Base-by-base conservation (phyloP, 2,797 vertebrate species). In the Pseudotriccus pelzelni region DNA sequence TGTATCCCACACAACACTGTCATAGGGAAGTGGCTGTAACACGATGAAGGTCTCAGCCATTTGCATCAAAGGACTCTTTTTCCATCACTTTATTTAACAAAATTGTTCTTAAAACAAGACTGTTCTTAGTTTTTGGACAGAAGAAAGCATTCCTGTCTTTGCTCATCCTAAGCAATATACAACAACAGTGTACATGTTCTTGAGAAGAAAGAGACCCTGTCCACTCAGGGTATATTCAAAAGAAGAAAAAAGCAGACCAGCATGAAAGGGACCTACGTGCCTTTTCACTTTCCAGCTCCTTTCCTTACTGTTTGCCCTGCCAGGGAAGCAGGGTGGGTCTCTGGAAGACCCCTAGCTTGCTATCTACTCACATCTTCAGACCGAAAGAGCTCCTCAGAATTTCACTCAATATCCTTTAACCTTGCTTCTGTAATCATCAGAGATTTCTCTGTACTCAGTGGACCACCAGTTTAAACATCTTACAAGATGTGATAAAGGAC, bases 41-140 rank as follows among this genome's bases (percentile, higher is more conserved):
- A 80, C 1, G 0, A 46, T 58, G 23, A 89, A 13, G 1, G 0
- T 76, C 64, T 74, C 72, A 72, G 27, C 24, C 3, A 1, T 58
- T 92, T 88, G 34, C 73, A 88, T 52, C 58, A 66, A 89, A 81
- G 46, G 13, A 49, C 20, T 89, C 16, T 55, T 91, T 86, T 88
- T 49, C 69, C 12, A 69, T 59, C 13, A 41, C 19, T 90, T 93
- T 49, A 49, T 44, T 87, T 62, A 77, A 56, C 11, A 55, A 73
- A 85, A 13, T n/a, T 64, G 17, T 85, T 84, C 55, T 63, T 87
- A 64, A 94, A 86, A 50, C 12, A 72, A 80, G n/a, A 80, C 19
- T 36, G 23, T 23, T 90, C 14, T 81, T 32, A 47, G 44, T 12
- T 62, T 87, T 79, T 78, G 58, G 37, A 52, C 25, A 62, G 76